phyloP scores from a whole-genome alignment of 2,113 vertebrate genomes.

The Cettia cetti region DNA sequence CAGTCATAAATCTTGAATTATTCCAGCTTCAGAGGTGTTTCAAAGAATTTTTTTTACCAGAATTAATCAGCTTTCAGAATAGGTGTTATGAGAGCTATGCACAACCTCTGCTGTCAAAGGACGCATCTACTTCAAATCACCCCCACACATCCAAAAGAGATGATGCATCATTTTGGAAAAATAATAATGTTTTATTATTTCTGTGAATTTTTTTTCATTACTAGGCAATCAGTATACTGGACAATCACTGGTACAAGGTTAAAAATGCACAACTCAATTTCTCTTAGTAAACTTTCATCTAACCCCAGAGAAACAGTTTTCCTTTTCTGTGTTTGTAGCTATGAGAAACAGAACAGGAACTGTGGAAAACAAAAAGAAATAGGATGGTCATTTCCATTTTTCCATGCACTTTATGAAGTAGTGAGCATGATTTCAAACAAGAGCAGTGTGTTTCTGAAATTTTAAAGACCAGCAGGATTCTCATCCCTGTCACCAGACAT shows the following conservation, averaged over 20 bases:
- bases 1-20: neutral
- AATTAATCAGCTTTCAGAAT: neutral
- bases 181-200: neutral
- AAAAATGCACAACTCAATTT: neutral
- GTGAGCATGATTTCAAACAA: neutral
- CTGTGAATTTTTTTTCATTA: neutral
- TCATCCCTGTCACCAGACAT: fast-evolving
- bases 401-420: neutral
- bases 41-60: neutral
- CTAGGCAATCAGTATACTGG: neutral
- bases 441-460: neutral
- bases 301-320: constrained; percentile 4
- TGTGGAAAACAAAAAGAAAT: neutral
- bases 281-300: neutral
- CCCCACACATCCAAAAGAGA: neutral
- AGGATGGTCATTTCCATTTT: neutral
- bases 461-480: neutral
- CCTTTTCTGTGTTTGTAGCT: neutral
- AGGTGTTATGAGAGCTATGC: neutral
- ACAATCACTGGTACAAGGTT: neutral
- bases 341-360: neutral
- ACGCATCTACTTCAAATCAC: neutral
- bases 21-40: neutral
- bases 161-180: neutral
- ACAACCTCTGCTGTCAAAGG: neutral